phyloP scores from a whole-genome alignment of 2,113 vertebrate species.

The Tylochromis polylepis region DNA sequence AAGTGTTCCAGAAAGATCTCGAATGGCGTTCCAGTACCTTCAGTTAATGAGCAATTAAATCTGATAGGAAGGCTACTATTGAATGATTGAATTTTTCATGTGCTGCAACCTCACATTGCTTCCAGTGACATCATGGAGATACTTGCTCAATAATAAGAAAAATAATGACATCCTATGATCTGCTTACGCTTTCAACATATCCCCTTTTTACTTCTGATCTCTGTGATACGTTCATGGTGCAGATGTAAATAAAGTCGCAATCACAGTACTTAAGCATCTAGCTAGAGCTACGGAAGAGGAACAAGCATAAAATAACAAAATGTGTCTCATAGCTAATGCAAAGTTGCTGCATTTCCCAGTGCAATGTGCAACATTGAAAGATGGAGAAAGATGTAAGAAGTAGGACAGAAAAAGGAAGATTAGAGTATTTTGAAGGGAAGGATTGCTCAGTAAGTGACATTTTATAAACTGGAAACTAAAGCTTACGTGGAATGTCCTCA shows the following conservation, averaged over 20 bases:
- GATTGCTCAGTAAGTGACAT: not conserved
- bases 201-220: not conserved
- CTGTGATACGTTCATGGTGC: not conserved
- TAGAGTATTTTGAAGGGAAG: not conserved
- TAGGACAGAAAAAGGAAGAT: not conserved
- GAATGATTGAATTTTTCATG: not conserved
- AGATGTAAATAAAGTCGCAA: not conserved
- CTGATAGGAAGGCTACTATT: not conserved
- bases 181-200: not conserved
- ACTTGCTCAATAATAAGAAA: not conserved
- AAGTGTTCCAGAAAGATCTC: not conserved
- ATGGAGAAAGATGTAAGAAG: not conserved
- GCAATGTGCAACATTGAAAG: not conserved
- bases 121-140: not conserved
- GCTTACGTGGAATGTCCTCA: not conserved
- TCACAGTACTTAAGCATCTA: not conserved
- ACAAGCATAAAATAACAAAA: not conserved
- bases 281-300: not conserved
- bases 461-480: not conserved
- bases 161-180: not conserved
- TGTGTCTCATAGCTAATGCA: not conserved
- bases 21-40: not conserved
- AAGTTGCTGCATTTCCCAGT: not conserved
- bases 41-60: not conserved
- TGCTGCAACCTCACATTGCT: not conserved